A percentile compares a stretch with the other conserved stretches of the same genome.
Evolutionary conservation across 2,797 vertebrate species (phyloP).

Genomic region (Phoxinus dragarum): DNA sequence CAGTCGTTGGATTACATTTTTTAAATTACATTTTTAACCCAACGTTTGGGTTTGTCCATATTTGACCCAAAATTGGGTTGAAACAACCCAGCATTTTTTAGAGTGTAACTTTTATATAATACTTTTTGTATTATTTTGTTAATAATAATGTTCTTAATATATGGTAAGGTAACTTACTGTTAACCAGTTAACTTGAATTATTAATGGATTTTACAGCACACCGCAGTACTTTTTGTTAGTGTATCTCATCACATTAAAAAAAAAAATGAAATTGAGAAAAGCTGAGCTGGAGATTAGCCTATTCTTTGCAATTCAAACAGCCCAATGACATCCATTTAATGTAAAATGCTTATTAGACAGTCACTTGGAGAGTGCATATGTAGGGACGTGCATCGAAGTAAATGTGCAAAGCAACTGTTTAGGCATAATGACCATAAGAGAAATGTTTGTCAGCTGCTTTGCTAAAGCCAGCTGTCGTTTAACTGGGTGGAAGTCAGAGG

Average conservation of each 20-base stretch:
- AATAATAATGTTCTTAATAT: background rate
- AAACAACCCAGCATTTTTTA: too few relatives aligned
- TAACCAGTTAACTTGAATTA: background rate
- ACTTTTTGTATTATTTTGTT: background rate
- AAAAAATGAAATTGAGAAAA: background rate
- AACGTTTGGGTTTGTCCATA: too few relatives aligned
- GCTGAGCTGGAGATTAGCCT: background rate
- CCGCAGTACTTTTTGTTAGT: background rate
- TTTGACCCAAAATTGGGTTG: too few relatives aligned
- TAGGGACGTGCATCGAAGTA: background rate
- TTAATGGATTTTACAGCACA: background rate
- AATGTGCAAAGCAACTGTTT: conserved; percentile 31
- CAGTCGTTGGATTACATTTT: too few relatives aligned
- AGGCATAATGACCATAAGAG: conserved; percentile 35
- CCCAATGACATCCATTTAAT: background rate
- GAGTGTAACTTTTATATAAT: background rate
- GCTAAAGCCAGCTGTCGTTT: conserved; percentile 53
- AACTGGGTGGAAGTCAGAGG: conserved; percentile 55
- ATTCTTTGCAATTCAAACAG: background rate
- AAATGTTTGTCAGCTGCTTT: conserved; percentile 65
- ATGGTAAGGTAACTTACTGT: background rate
- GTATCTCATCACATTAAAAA: background rate
- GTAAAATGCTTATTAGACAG: background rate
- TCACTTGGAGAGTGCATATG: background rate
- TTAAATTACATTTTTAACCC: too few relatives aligned